Percentiles rank a stretch among this genome's conserved stretches.
Conservation (phyloP, 2,888 invertebrate species). For the Sesamia inferens region DNA sequence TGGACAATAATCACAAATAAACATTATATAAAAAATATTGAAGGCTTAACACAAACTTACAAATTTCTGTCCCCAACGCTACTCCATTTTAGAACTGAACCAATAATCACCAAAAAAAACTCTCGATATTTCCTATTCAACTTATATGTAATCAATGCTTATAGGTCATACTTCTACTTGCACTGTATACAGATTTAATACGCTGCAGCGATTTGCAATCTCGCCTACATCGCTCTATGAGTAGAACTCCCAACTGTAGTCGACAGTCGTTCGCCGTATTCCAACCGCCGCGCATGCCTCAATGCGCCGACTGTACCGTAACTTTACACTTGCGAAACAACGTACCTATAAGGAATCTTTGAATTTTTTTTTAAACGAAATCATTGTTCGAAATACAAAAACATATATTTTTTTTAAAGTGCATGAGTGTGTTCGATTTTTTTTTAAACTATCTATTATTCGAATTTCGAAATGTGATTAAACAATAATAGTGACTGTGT, state of each 20-base stretch:
- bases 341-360: not conserved
- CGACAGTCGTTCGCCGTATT: constrained; percentile 59
- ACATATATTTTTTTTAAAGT: not conserved
- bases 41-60: not conserved
- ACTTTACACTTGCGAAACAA: constrained; percentile 53
- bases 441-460: constrained; percentile 3
- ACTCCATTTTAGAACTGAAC: not conserved
- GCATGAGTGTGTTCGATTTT: not conserved
- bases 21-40: not conserved
- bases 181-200: constrained; percentile 20
- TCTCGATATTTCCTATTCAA: not conserved
- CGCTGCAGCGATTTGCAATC: constrained; percentile 59
- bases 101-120: not conserved
- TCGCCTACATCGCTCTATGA: constrained; percentile 14
- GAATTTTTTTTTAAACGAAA: not conserved
- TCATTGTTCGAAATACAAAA: not conserved
- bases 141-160: not conserved
- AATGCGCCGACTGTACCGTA: constrained; percentile 34
- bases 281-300: constrained; percentile 61
- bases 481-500: constrained; percentile 1
- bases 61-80: not conserved
- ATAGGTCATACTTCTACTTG: not conserved
- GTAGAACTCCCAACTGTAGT: constrained; percentile 17
- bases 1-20: not conserved
- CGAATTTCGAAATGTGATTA: constrained; percentile 11